Evolutionary conservation across 2,888 invertebrate genomes (phyloP), one percentile per base, ranked within the genome.

Genomic region (Ophioninae sp.): DNA sequence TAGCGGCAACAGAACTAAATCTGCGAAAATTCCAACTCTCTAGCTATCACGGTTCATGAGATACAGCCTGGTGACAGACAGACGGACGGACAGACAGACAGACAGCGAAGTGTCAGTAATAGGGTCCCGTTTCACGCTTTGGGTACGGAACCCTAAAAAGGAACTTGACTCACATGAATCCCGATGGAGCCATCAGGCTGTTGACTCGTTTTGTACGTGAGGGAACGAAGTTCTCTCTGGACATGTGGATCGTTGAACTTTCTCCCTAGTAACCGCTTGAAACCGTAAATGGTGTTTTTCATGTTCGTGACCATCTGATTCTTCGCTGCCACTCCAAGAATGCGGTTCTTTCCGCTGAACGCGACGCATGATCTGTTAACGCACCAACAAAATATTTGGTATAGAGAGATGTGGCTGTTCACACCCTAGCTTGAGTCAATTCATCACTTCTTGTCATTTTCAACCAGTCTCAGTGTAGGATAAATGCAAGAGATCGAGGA

Each of bases 221-320:
- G 94, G 92, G 95, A 95, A 90, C 95, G 95, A 63, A 97, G 93
- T 93, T 99, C 99, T 90, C 95, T 95, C 92, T 98, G 97, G 61
- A 98, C 97, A 91, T 96, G 95, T 22, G 97, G 97, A 94, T 99
- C 99, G 88, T 96, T 95, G 93, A 95, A 98, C 92, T 96, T 96
- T 90, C 99, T 95, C 79, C 99, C 99, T 90, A 99, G 93, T 75
- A 99, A 94, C 90, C 98, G 95, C 93, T 99, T 99, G 93, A 99
- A 98, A 84, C 97, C 97, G 93, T 96, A 96, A 81, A 99, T 95
- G 85, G 99, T 99, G 93, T 99, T 99, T 93, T 98, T 98, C 95
- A 99, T 96, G 93, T 99, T 99, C 89, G 99, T 98, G 77, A 98
- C 97, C 94, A 97, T 96, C 93, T 99, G 98, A 92, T 98, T 99